These are phyloP conservation scores for Melanotaenia trifasciata DNA, from an alignment of 2,797 vertebrate genomes.

Conservation along the genomic window DNA sequence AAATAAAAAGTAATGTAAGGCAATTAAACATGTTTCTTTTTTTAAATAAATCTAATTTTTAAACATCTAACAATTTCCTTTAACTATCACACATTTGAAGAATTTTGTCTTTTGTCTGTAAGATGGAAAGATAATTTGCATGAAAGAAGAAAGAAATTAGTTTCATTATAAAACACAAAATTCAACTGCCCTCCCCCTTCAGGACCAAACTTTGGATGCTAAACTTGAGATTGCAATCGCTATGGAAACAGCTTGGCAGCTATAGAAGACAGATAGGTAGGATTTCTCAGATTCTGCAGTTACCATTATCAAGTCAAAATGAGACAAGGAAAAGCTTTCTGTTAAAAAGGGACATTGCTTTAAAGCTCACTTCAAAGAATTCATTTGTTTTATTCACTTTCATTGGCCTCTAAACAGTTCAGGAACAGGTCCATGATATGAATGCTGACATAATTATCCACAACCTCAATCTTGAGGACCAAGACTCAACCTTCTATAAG, in stretches of 20 bases:
- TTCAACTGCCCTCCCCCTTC: slow-evolving; percentile 1
- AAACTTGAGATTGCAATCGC: slow-evolving; percentile 50
- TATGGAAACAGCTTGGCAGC: slow-evolving; percentile 56
- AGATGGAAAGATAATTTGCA: neutral
- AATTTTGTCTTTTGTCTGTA: neutral
- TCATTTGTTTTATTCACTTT: slow-evolving; percentile 4
- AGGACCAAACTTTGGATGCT: slow-evolving; percentile 43
- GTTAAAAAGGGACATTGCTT: slow-evolving; percentile 16
- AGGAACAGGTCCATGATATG: slow-evolving; percentile 24
- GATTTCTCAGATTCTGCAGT: slow-evolving; percentile 43
- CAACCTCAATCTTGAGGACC: slow-evolving; percentile 52
- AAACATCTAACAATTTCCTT: neutral
- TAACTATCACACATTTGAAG: neutral
- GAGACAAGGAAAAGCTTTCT: slow-evolving; percentile 3
- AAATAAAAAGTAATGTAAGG: slow-evolving; percentile 3
- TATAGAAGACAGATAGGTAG: slow-evolving; percentile 36
- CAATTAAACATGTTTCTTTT: neutral
- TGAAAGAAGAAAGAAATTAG: slow-evolving; percentile 4
- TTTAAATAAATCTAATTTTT: too few relatives aligned
- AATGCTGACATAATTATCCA: slow-evolving; percentile 45
- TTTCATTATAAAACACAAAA: slow-evolving; percentile 25
- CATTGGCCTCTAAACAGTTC: slow-evolving; percentile 18
- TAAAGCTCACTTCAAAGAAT: slow-evolving; percentile 28
- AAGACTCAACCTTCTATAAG: slow-evolving; percentile 45
- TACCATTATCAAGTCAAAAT: slow-evolving; percentile 33